phyloP scores from a whole-genome alignment of 2,888 invertebrate genomes.

The Pedicia rivosa region DNA sequence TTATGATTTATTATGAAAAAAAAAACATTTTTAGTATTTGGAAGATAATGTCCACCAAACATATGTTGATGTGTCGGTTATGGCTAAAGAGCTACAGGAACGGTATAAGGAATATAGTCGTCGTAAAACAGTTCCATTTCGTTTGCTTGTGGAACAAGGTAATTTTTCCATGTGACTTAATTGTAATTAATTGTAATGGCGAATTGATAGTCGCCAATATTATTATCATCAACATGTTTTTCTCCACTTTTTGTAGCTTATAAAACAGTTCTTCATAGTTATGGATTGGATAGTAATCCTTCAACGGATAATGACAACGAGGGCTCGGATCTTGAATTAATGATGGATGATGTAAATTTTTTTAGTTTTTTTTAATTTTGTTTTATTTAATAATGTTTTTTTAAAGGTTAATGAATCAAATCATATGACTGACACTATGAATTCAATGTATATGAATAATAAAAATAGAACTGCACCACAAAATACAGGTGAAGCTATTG shows the following conservation, averaged over 20 bases:
- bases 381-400: conserved; percentile 13
- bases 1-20: conserved; percentile 14
- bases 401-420: conserved; percentile 18
- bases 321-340: conserved; percentile 26
- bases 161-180: conserved; percentile 9
- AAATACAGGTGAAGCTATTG: conserved; percentile 46
- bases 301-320: conserved; percentile 43
- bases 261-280: conserved; percentile 51
- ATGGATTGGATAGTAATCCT: conserved; percentile 43
- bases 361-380: conserved; percentile 11
- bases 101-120: conserved; percentile 63
- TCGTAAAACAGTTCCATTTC: conserved; percentile 66
- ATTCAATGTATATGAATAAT: conserved; percentile 13
- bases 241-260: conserved; percentile 36
- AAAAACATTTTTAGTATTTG: conserved; percentile 41
- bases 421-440: conserved; percentile 19
- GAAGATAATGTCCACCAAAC: conserved; percentile 66
- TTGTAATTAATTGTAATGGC: too few relatives aligned
- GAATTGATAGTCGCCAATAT: neutral
- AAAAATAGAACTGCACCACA: neutral
- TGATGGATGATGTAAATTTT: conserved; percentile 20
- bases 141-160: conserved; percentile 53
- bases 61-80: conserved; percentile 65
- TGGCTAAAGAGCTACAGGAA: conserved; percentile 65
- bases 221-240: neutral